Base-by-base conservation (phyloP, 2,797 vertebrate genomes). In the Ispidina lecontei region DNA sequence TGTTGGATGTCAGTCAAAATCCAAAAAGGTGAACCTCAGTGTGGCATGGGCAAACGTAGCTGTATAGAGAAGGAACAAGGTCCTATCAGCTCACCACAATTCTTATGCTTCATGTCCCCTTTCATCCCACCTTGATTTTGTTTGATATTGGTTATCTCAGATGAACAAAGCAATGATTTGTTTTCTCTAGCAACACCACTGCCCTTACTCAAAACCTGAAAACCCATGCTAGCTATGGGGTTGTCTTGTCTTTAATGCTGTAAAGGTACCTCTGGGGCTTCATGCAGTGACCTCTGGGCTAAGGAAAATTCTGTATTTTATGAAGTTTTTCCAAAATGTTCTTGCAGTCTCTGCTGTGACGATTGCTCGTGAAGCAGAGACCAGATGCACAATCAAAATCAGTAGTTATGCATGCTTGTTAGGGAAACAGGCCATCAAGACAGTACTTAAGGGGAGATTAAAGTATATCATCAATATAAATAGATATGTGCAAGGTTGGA, bases 391-490 rank as follows among this genome's bases (percentile, higher is more conserved):
- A 91, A 94, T 94, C 71, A 93, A 77, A 94, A 91, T 87, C 69
- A 80, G 77, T 71, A 82, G 75, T 85, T 88, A 74, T 63, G 56
- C 44, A 37, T 52, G 84, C 59, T 90, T 89, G 85, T 87, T 84
- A 94, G 78, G 89, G 85, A 92, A 95, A 82, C 59, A 47, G 94
- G 75, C 78, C 81, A 94, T 93, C 88, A 87, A 81, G 77, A 26
- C 46, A 82, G 65, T 80, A 71, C 77, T 77, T 86, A 87, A 89
- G 58, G 78, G 69, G 46, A 94, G 69, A 85, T 83, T 72, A 83
- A 88, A 94, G 81, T 74, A 71, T 69, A 65, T 87, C 67, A 78
- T 90, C 75, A 87, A 60, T 71, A 95, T 94, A 92, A 93, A 94
- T 89, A 93, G 73, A 46, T 78, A 52, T 7, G 49, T 73, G 35